A percentile compares a stretch with the other conserved stretches of the same genome.
Conservation (phyloP, 2,888 invertebrate species). For the Watsonalla cultraria region DNA sequence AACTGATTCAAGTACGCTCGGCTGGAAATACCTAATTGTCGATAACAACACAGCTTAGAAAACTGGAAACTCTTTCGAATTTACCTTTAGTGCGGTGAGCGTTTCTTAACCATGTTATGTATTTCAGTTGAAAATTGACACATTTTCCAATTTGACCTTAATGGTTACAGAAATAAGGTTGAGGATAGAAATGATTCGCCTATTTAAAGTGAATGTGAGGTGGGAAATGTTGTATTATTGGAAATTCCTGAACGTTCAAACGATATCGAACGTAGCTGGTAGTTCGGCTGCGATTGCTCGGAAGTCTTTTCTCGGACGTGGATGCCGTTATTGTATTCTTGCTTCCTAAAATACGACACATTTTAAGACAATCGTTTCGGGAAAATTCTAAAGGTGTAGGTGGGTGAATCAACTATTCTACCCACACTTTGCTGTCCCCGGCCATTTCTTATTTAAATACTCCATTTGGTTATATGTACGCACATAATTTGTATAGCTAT, state of each 20-base stretch:
- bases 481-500: no score
- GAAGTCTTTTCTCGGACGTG: slow-evolving; percentile 49
- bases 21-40: slow-evolving; percentile 28
- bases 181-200: background rate
- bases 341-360: background rate
- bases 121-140: slow-evolving; percentile 16
- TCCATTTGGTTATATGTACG: no score
- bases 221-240: slow-evolving; percentile 57
- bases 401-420: no score
- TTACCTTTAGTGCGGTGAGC: slow-evolving; percentile 62
- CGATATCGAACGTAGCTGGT: slow-evolving; percentile 62
- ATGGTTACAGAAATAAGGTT: slow-evolving; percentile 12
- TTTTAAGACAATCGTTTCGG: no score
- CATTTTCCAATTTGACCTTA: slow-evolving; percentile 25
- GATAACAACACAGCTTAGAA: slow-evolving; percentile 44
- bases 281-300: slow-evolving; percentile 63
- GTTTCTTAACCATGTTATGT: slow-evolving; percentile 31
- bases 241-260: slow-evolving; percentile 69
- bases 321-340: slow-evolving; percentile 25
- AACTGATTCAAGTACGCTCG: slow-evolving; percentile 22
- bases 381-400: no score
- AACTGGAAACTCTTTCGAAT: slow-evolving; percentile 65
- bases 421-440: no score
- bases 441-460: no score
- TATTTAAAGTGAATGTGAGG: slow-evolving; percentile 7